Conservation (phyloP, 2,113 vertebrate genomes). For the Erythrocercus mccallii region DNA sequence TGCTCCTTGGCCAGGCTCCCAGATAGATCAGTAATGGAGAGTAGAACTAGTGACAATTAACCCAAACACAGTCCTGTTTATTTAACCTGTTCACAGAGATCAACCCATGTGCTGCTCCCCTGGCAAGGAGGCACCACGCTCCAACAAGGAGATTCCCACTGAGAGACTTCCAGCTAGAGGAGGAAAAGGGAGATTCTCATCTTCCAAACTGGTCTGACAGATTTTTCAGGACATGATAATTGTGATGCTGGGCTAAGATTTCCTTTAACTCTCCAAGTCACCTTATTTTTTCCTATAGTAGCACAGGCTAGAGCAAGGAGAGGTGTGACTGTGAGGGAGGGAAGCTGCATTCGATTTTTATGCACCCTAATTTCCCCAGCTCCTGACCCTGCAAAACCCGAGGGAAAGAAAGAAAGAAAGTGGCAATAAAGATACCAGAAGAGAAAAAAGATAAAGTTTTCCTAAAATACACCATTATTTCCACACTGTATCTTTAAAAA, state of each 20-base stretch:
- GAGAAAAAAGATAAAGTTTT: not conserved
- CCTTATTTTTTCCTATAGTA: not conserved
- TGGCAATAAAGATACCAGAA: not conserved
- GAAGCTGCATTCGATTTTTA: not conserved
- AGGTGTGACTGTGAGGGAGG: not conserved
- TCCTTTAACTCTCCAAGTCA: not conserved
- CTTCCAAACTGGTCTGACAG: not conserved
- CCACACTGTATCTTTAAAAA: not conserved
- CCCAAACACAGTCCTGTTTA: slow-evolving; percentile 86
- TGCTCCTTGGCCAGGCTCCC: slow-evolving; percentile 85
- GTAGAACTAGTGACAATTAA: slow-evolving; percentile 91
- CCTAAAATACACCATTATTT: not conserved
- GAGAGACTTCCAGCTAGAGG: slow-evolving; percentile 49
- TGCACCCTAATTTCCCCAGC: not conserved
- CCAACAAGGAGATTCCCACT: not conserved
- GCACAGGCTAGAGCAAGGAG: not conserved
- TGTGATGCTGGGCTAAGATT: not conserved
- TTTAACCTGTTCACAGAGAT: slow-evolving; percentile 91
- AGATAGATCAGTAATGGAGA: slow-evolving; percentile 78
- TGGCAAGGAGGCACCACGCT: slow-evolving; percentile 31
- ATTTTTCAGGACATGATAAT: not conserved
- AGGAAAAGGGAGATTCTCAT: slow-evolving; percentile 12
- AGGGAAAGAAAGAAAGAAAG: not conserved
- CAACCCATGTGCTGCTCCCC: slow-evolving; percentile 54
- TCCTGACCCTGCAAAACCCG: not conserved